Percentiles rank a stretch among this genome's conserved stretches.
phyloP scores from a whole-genome alignment of 2,797 vertebrate genomes.

The Hemibagrus guttatus region DNA sequence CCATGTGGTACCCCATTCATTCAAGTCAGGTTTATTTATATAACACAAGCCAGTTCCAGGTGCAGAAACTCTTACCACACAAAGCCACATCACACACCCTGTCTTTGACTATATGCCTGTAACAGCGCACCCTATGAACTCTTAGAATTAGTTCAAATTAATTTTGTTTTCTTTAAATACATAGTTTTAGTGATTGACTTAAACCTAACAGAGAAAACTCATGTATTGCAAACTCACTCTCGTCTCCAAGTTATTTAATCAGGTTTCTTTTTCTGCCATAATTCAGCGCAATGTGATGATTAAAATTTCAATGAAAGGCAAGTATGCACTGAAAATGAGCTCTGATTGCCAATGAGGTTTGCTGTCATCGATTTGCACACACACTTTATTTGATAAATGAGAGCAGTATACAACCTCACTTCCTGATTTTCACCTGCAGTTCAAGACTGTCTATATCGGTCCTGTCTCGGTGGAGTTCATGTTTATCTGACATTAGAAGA shows the following conservation, averaged over 20 bases:
- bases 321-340: neutral
- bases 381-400: slow-evolving; percentile 10
- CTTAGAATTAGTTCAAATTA: neutral
- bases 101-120: neutral
- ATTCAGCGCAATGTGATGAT: neutral
- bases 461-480: neutral
- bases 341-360: slow-evolving; percentile 17
- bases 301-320: neutral
- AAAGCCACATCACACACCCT: neutral
- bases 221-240: neutral
- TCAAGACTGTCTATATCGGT: neutral
- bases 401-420: neutral
- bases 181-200: neutral
- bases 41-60: neutral
- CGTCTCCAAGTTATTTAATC: neutral
- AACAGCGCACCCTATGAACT: neutral
- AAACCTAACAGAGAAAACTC: neutral
- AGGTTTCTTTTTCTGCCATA: neutral
- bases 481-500: too few species aligned
- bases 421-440: slow-evolving; percentile 1
- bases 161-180: neutral
- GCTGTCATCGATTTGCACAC: neutral
- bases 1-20: neutral
- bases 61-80: neutral
- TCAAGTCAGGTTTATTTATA: neutral